Conservation (phyloP, 1,140 invertebrate species). For the honey bee (Apis mellifera) region Amel_HAv3.1 CM009944.2:3826501-3827000, state of each 20-base stretch:
- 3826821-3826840: constrained; percentile 13
- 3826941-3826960: not conserved
- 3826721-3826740: not conserved
- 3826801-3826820: constrained; percentile 7
- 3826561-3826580: too few relatives aligned
- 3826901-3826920: constrained; percentile 2
- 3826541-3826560: too few relatives aligned
- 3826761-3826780: not conserved
- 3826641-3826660: too few relatives aligned
- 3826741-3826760: not conserved
- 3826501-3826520: too few relatives aligned
- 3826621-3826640: too few relatives aligned
- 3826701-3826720: not conserved
- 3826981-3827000: not conserved
- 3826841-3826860: not conserved
- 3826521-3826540: too few relatives aligned
- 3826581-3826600: too few relatives aligned
- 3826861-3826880: not conserved
- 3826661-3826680: too few relatives aligned
- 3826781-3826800: constrained; percentile 9
- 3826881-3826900: not conserved
- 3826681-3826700: too few relatives aligned
- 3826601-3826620: too few relatives aligned
- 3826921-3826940: not conserved
- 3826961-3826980: not conserved